Evolutionary conservation across 92 coral and sea anemone genomes (phyloP), one percentile per base, ranked within the genome.

Genomic region (Paramuricea clavata): DNA sequence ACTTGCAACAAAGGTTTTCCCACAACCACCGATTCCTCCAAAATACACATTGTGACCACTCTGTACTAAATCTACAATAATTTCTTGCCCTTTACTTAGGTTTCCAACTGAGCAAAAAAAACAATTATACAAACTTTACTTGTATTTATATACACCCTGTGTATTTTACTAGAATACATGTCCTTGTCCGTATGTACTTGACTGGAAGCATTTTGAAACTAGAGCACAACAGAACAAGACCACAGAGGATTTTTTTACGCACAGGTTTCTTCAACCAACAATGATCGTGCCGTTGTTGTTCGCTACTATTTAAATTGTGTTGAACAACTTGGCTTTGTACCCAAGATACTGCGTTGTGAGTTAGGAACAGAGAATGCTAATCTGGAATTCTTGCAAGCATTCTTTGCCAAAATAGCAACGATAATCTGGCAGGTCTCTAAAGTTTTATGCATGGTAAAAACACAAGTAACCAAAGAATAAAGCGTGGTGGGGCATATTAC

Each of bases 401-500:
- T n/a, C n/a, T n/a, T n/a, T n/a, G n/a, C n/a, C n/a, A n/a, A n/a
- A n/a, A n/a, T n/a, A n/a, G n/a, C n/a, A n/a, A n/a, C n/a, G 62
- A 82, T 61, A 27, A 4, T 10, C 43, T 69, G 21, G 69, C 80
- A 27, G 85, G 74, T 41, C 74, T 60, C 49, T 65, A 81, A 44
- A 81, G 74, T 27, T 81, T 81, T 43, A 42, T 81, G 86, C 30
- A 81, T 19, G 87, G 80, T 31, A 83, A 83, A 49, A 83, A 69
- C 33, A 83, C 69, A 43, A 77, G 78, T 21, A 83, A 33, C 39
- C 80, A 70, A 60, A 61, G 69, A 70, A 83, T 69, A 82, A 78
- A 69, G 79, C 64, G 11, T 69, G 67, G 79, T 47, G 67, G 87
- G 61, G 60, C 12, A 42, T 82, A 36, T 30, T 69, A 65, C 52